Percentiles rank a stretch among this genome's conserved stretches.
Conservation (phyloP, 1,140 invertebrate genomes). For the Penaeus indicus region DNA sequence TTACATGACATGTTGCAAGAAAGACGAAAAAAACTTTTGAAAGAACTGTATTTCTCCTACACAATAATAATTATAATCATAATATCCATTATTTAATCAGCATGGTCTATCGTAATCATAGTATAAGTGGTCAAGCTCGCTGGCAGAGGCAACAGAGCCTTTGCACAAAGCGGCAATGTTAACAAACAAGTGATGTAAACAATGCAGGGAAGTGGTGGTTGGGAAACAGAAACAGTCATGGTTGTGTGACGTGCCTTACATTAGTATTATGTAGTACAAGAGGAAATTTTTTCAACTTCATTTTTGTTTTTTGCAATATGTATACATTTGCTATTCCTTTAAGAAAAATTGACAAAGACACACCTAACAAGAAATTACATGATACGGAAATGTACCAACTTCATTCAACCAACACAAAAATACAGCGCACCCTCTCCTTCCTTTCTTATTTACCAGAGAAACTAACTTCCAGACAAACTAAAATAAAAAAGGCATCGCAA, state of each 20-base stretch:
- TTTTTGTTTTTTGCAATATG: conserved; percentile 65
- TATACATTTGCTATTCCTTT: conserved; percentile 64
- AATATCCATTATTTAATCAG: conserved; percentile 28
- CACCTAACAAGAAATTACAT: conserved; percentile 61
- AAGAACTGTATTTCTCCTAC: conserved; percentile 57
- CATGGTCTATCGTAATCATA: conserved; percentile 52
- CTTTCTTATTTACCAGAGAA: conserved; percentile 43
- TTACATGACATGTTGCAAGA: conserved; percentile 48
- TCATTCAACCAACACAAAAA: conserved; percentile 63
- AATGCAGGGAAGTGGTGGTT: conserved; percentile 50
- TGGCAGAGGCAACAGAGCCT: conserved; percentile 28
- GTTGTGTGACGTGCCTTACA: conserved; percentile 56
- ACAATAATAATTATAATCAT: conserved; percentile 54
- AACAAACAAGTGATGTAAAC: conserved; percentile 46
- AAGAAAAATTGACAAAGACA: conserved; percentile 64
- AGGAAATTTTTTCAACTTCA: conserved; percentile 61
- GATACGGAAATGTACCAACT: conserved; percentile 61
- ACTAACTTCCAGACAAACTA: conserved; percentile 47
- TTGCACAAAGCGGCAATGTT: conserved; percentile 46
- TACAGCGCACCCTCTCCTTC: conserved; percentile 60
- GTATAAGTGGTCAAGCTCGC: conserved; percentile 56
- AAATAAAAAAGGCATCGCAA: conserved; percentile 46
- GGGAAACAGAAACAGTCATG: conserved; percentile 37
- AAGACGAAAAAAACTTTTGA: conserved; percentile 40
- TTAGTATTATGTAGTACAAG: conserved; percentile 64